Base-by-base conservation (phyloP, 2,888 invertebrate species). In the Lasioglossum morio region DNA sequence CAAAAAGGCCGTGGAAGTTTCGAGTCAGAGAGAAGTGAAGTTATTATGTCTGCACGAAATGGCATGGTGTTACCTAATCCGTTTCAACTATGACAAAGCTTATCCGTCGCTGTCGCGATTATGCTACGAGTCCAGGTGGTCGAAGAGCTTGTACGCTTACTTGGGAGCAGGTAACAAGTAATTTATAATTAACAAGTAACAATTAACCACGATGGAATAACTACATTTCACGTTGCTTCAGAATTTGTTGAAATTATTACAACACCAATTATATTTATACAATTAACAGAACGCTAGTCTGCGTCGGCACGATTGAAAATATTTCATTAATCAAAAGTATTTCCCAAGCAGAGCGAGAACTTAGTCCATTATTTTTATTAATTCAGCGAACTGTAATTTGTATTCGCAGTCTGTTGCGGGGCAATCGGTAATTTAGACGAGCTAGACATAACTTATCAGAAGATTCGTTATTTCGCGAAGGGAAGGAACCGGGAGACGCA, bases 21-120 rank as follows among this genome's bases (percentile, higher is more conserved):
- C 96, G 7, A 96, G 95, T n/a, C 97, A 97, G 92, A 95, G 96
- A 60, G 97, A 97, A 94, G 95, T 97, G 12, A 96, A 96, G 93
- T 94, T 97, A 27, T 95, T 97, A 72, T 96, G 97, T 88, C 93
- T 96, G 53, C 96, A 96, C 93, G 97, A 97, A 94, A 96, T 97
- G 76, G 97, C 96, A 76, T 97, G 97, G 97, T 97, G 97, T 92
- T 96, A 96, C 91, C 93, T 97, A 66, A 96, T 97, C 87, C 96
- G 96, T 85, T 94, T 97, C 84, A 96, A 96, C 89, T 97, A 96
- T 95, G 93, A 94, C 30, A 95, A 96, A 85, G 96, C 96, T 4
- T 95, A 96, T 90, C 93, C 92, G 72, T 96, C 96, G 57, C 96
- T 97, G 89, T 92, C 95, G 16, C 96, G 96, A 89, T 94, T 97